phyloP scores from a whole-genome alignment of 2,113 vertebrate genomes.

The Hyperoodon ampullatus region DNA sequence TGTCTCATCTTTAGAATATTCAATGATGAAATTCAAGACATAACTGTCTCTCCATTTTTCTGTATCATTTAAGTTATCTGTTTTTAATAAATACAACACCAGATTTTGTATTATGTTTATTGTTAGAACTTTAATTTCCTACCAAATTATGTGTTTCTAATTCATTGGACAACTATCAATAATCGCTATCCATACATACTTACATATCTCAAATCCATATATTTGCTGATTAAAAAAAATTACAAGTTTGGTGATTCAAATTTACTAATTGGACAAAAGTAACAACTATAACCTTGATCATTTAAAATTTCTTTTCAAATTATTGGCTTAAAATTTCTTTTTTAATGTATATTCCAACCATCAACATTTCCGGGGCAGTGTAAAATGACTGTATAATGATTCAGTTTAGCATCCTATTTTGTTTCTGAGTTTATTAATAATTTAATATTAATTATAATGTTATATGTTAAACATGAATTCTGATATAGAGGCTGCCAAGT shows the following conservation, averaged over 20 bases:
- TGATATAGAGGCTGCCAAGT: background rate
- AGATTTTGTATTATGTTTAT: background rate
- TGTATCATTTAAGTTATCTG: background rate
- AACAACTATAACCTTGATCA: background rate
- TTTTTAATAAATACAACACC: background rate
- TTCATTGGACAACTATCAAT: background rate
- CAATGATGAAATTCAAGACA: background rate
- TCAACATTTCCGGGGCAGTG: background rate
- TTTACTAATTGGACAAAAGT: background rate
- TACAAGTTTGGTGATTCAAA: background rate
- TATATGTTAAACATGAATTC: background rate
- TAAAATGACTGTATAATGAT: background rate
- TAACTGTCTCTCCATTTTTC: background rate
- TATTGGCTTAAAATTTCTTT: background rate
- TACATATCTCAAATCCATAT: background rate
- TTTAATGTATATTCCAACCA: background rate
- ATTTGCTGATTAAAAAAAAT: background rate
- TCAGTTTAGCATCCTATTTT: background rate
- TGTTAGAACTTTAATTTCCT: background rate
- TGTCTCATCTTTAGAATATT: background rate
- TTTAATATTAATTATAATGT: background rate
- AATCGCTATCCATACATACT: background rate
- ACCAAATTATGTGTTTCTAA: background rate
- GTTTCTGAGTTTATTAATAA: background rate
- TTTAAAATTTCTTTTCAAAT: background rate